These are phyloP conservation scores for Nestor notabilis DNA, from an alignment of 2,113 vertebrate species.

Conservation along the genomic window DNA sequence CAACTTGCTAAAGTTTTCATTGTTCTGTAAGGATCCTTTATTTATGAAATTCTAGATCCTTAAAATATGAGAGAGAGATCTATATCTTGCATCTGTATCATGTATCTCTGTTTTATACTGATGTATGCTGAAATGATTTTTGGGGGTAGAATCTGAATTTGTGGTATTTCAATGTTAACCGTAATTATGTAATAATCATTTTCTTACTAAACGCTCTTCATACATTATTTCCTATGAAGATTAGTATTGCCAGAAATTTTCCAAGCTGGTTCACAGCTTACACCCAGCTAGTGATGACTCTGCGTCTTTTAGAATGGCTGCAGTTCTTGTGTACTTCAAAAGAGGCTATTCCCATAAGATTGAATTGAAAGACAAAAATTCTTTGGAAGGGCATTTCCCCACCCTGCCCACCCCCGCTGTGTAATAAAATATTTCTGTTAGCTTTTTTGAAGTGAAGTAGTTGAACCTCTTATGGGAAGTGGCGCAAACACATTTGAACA, in stretches of 20 bases:
- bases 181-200: neutral
- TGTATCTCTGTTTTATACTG: neutral
- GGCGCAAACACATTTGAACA: neutral
- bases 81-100: neutral
- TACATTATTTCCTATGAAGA: neutral
- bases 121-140: neutral
- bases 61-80: neutral
- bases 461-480: neutral
- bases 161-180: neutral
- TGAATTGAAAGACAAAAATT: neutral
- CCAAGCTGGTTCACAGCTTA: neutral
- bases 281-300: neutral
- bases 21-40: neutral
- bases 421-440: neutral
- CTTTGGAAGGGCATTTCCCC: neutral
- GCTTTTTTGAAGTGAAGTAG: neutral
- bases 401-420: neutral
- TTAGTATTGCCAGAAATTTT: neutral
- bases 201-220: neutral
- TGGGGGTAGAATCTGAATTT: neutral
- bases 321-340: neutral
- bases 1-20: neutral
- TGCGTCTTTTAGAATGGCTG: neutral
- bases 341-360: neutral
- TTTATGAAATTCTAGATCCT: neutral